Percentiles rank a stretch among this genome's conserved stretches.
phyloP scores from a whole-genome alignment of 2,797 vertebrate genomes.

The Perodicticus potto region DNA sequence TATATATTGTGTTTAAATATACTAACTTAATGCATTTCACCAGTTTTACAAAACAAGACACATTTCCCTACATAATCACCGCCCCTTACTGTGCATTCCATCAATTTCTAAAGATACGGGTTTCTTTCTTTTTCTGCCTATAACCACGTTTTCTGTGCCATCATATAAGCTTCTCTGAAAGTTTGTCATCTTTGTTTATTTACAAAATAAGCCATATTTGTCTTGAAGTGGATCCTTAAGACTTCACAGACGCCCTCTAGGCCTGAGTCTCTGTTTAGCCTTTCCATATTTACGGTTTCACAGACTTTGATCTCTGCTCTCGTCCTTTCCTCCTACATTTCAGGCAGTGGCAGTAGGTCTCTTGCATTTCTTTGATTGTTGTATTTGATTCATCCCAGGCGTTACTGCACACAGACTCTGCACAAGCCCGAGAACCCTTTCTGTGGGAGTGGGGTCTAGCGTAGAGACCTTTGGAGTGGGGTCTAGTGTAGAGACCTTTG shows the following conservation, averaged over 20 bases:
- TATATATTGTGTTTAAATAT: background rate
- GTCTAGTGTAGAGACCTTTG: no score
- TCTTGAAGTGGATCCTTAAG: background rate
- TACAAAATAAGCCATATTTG: background rate
- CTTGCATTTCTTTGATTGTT: background rate
- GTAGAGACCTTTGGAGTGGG: background rate
- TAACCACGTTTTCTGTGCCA: background rate
- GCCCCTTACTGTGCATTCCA: background rate
- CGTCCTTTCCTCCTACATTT: background rate
- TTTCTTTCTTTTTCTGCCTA: background rate
- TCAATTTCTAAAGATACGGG: background rate
- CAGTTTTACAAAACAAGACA: background rate
- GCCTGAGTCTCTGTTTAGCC: background rate
- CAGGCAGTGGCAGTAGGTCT: background rate
- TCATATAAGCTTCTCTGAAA: background rate
- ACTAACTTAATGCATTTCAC: background rate
- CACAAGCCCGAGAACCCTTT: background rate
- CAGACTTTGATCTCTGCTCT: background rate
- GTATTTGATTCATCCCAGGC: background rate
- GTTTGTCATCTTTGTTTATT: background rate
- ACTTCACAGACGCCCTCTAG: background rate
- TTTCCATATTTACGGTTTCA: background rate
- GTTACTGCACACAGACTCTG: background rate
- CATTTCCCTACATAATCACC: background rate
- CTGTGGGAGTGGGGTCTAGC: background rate